Base-by-base conservation (phyloP, 2,888 invertebrate species). In the Ctena decussata region DNA sequence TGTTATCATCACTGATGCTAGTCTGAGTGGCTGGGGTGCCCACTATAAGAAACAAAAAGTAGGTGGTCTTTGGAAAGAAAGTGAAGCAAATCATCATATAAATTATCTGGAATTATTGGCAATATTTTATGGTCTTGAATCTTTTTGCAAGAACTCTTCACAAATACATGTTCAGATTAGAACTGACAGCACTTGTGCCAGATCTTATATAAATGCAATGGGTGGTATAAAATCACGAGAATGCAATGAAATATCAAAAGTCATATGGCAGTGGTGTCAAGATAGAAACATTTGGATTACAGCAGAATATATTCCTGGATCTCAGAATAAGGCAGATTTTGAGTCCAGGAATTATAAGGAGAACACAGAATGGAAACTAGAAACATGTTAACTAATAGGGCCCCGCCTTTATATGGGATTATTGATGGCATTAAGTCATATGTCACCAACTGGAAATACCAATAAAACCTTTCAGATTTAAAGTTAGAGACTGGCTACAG, bases 41-140 rank as follows among this genome's bases (percentile, higher is more conserved):
- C 65, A 37, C 32, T 80, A 21, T 18, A 35, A 46, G 18, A 57
- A 78, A 11, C 30, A 41, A 21, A 65, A 69, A 44, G 60, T 49
- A 37, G 81, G 78, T 18, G 81, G 81, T 37, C n/a, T 57, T 30
- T 85, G 81, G 81, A 60, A 44, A 18, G 30, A 1, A 15, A 5
- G n/a, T 24, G 78, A 85, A 70, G 27, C 21, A 57, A 39, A 24
- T n/a, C n/a, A 41, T 24, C 85, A 85, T 30, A 84, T 81, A 1
- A 81, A 85, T 60, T 39, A n/a, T 18, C 49, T 81, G 1, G 85
- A 85, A 75, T 32, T 82, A 27, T 37, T 65, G 32, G 80, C 80
- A 11, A 49, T 35, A 41, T 65, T 27, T 32, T 65, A 57, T 46
- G 65, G 74, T 0, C 24, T 85, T 11, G 27, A 82, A 75, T 57